These are phyloP conservation scores for Holothuria leucospilota DNA, from an alignment of 53 echinoderm and acorn worm genomes.

Conservation along the genomic window DNA sequence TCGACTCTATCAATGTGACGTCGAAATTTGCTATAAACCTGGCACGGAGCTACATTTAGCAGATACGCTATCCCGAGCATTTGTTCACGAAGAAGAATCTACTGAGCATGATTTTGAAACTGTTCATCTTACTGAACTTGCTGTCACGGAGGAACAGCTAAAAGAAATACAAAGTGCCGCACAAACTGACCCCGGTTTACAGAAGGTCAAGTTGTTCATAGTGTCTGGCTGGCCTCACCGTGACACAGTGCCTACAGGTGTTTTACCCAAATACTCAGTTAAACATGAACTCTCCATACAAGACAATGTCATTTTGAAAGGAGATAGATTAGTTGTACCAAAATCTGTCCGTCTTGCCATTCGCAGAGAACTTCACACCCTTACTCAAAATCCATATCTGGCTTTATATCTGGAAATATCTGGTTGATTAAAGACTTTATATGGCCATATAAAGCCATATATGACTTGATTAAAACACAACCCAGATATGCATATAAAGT, in stretches of 20 bases:
- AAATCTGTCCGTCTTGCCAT: constrained; percentile 4
- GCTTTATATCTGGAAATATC: too few relatives aligned
- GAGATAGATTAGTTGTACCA: constrained; percentile 27
- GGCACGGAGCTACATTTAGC: constrained; percentile 43
- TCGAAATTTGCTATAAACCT: constrained; percentile 40
- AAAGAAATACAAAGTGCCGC: constrained; percentile 8
- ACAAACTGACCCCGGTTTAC: neutral
- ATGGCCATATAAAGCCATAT: too few relatives aligned
- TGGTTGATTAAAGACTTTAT: too few relatives aligned
- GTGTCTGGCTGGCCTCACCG: constrained; percentile 27
- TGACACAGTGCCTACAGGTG: neutral
- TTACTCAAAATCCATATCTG: too few relatives aligned
- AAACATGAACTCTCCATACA: constrained; percentile 36
- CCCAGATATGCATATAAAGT: too few relatives aligned
- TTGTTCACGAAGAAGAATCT: neutral
- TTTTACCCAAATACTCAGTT: neutral
- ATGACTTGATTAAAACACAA: too few relatives aligned
- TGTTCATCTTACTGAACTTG: constrained; percentile 16
- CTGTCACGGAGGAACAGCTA: constrained; percentile 1
- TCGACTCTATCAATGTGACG: constrained; percentile 53
- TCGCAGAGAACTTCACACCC: constrained; percentile 37
- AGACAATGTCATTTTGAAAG: constrained; percentile 22
- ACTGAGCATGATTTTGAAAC: neutral
- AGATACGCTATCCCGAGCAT: constrained; percentile 23
- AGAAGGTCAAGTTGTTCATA: constrained; percentile 1